These are phyloP conservation scores for Clarias gariepinus DNA, from an alignment of 2,113 vertebrate species.

Conservation along the genomic window DNA sequence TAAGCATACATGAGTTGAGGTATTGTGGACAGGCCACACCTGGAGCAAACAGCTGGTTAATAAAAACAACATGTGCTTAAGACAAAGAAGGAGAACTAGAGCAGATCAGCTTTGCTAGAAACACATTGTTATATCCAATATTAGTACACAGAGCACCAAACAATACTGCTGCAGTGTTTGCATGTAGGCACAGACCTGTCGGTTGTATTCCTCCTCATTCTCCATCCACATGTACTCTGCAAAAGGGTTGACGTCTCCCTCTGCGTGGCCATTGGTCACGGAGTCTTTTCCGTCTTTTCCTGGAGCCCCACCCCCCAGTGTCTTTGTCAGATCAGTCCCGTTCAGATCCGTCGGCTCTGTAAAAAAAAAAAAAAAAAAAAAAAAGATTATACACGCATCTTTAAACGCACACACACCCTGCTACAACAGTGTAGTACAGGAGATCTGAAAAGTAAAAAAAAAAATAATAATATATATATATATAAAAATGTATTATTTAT, in stretches of 20 bases:
- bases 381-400: no score
- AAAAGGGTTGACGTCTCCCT: constrained; percentile 87
- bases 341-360: constrained; percentile 88
- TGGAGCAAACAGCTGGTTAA: neutral
- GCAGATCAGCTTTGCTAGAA: neutral
- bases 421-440: neutral
- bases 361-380: no score
- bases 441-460: no score
- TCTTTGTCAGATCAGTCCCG: constrained; percentile 82
- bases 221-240: constrained; percentile 99
- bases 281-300: constrained; percentile 87
- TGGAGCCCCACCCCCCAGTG: constrained; percentile 67
- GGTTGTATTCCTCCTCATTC: constrained; percentile 94
- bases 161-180: neutral
- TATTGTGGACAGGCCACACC: neutral
- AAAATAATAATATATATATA: no score
- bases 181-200: constrained; percentile 76
- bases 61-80: neutral
- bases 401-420: neutral
- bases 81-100: neutral
- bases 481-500: no score
- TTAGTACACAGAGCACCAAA: neutral
- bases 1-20: neutral
- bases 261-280: constrained; percentile 82
- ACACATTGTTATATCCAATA: neutral